Percentiles rank a stretch among this genome's conserved stretches.
phyloP scores from a whole-genome alignment of 2,797 vertebrate genomes.

The Myripristis murdjan region DNA sequence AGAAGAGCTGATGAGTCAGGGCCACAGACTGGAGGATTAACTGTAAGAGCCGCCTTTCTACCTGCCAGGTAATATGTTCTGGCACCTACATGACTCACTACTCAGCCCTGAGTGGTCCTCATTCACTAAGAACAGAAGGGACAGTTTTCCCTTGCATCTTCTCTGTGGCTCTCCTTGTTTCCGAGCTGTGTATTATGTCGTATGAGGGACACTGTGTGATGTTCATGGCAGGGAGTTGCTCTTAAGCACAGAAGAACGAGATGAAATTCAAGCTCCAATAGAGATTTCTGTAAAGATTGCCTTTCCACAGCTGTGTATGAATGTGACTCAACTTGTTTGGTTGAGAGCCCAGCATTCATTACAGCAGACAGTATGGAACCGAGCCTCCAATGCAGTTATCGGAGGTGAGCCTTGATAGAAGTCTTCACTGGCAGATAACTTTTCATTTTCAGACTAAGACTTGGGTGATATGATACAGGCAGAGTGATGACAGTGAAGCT shows the following conservation, averaged over 20 bases:
- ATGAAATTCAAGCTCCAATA: too few relatives aligned
- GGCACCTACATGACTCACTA: conserved; percentile 55
- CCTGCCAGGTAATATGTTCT: conserved; percentile 45
- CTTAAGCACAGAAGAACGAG: too few relatives aligned
- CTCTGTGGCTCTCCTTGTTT: background rate
- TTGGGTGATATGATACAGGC: conserved; percentile 30
- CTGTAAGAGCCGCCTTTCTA: conserved; percentile 30
- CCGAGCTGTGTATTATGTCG: background rate
- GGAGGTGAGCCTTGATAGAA: conserved; percentile 23
- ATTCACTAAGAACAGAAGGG: background rate
- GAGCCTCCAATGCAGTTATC: conserved; percentile 27
- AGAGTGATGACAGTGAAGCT: conserved; percentile 37
- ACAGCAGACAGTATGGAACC: conserved; percentile 17
- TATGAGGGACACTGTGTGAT: too few relatives aligned
- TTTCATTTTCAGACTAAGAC: conserved; percentile 36
- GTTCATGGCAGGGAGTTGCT: too few relatives aligned
- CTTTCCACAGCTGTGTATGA: background rate
- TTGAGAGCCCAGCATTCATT: conserved; percentile 1
- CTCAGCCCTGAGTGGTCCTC: conserved; percentile 24
- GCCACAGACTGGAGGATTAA: conserved; percentile 30
- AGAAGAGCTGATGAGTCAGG: conserved; percentile 45
- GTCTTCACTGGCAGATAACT: conserved; percentile 35
- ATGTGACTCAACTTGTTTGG: background rate
- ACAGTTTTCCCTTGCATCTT: background rate
- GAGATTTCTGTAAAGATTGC: background rate